Percentiles rank a stretch among this genome's conserved stretches.
Conservation (phyloP, 2,113 vertebrate genomes). For the Lepus europaeus region DNA sequence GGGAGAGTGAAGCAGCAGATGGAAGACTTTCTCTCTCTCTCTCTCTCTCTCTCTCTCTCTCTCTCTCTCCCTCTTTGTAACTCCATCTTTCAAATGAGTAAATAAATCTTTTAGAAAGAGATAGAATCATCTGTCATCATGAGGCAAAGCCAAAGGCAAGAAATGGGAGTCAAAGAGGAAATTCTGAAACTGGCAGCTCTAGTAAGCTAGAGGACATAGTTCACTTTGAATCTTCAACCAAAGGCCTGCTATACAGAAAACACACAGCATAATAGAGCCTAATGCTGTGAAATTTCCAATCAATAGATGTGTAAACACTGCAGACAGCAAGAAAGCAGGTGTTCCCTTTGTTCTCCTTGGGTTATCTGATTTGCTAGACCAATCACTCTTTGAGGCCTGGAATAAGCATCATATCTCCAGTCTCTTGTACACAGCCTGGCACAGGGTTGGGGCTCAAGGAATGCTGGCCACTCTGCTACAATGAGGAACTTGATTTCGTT, state of each 20-base stretch:
- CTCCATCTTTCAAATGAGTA: too few species aligned
- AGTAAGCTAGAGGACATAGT: not conserved
- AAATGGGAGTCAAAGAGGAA: not conserved
- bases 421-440: not conserved
- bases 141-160: conserved; percentile 4
- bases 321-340: not conserved
- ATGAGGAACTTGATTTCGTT: conserved; percentile 45
- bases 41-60: too few species aligned
- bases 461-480: not conserved
- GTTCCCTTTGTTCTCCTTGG: not conserved
- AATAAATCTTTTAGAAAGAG: too few species aligned
- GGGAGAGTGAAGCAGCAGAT: too few species aligned
- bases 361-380: conserved; percentile 19
- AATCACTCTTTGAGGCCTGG: not conserved
- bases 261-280: not conserved
- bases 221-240: not conserved
- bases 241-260: conserved; percentile 21
- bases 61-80: too few species aligned
- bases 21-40: too few species aligned
- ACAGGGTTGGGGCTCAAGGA: not conserved
- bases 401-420: not conserved
- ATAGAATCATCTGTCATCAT: not conserved
- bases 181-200: not conserved
- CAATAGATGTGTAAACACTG: not conserved
- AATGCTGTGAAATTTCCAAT: not conserved